These are phyloP conservation scores for Caenorhabditis brenneri DNA, from an alignment of 1,140 invertebrate genomes.

Conservation along the genomic window DNA sequence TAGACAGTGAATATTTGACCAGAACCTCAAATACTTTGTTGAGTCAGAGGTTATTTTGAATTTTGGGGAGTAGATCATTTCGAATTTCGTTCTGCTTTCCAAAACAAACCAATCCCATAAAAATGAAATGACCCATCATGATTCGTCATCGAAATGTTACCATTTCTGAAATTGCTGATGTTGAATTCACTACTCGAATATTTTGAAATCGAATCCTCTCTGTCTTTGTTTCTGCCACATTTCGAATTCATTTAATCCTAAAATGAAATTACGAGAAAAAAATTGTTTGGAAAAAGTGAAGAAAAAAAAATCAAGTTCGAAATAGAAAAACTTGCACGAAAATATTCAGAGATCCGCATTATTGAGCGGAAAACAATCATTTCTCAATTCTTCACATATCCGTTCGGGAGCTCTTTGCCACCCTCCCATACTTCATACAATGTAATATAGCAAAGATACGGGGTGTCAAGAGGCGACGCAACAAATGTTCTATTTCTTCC, in stretches of 20 bases:
- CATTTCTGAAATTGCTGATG: too few species aligned
- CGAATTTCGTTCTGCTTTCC: neutral
- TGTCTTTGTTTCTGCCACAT: too few species aligned
- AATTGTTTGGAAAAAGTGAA: too few species aligned
- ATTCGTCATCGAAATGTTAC: neutral
- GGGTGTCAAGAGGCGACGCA: constrained; percentile 25
- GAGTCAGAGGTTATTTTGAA: too few species aligned
- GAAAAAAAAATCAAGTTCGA: neutral
- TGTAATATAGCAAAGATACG: constrained; percentile 15
- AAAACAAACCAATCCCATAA: constrained; percentile 14
- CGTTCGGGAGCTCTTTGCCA: neutral
- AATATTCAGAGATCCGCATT: too few species aligned
- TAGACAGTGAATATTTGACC: too few species aligned
- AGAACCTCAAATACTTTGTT: too few species aligned
- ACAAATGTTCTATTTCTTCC: constrained; percentile 27
- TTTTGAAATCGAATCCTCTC: too few species aligned
- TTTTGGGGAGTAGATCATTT: too few species aligned
- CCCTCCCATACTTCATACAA: constrained; percentile 13
- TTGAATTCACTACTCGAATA: too few species aligned
- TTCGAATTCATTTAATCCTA: too few species aligned
- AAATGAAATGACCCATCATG: neutral
- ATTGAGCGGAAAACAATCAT: neutral
- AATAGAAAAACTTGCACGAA: neutral
- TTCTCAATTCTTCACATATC: neutral
- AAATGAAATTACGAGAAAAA: too few species aligned